Percentiles rank a stretch among this genome's conserved stretches.
These are phyloP conservation scores for Forbesichthys agassizii DNA, from an alignment of 2,113 vertebrate genomes.

Conservation along the genomic window DNA sequence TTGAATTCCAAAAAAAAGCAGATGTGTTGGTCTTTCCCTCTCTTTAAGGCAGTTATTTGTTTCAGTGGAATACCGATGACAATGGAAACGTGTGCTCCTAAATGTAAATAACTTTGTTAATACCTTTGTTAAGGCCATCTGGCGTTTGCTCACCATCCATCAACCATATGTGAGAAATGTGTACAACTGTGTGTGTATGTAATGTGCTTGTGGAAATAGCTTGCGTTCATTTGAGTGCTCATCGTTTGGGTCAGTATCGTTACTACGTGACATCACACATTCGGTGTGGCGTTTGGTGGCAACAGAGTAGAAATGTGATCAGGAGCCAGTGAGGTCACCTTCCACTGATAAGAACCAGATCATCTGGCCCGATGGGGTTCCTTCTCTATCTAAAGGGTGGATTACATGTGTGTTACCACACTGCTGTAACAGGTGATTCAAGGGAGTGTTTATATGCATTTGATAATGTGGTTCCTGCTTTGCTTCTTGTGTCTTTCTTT, in stretches of 20 bases:
- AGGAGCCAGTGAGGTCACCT: slow-evolving; percentile 29
- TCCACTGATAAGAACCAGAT: slow-evolving; percentile 13
- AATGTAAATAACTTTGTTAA: no score
- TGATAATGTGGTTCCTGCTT: not conserved
- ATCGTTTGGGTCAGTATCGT: not conserved
- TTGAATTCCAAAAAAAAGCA: slow-evolving; percentile 43
- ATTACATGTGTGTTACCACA: not conserved
- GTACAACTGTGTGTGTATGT: not conserved
- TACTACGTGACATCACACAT: not conserved
- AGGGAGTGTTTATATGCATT: no score
- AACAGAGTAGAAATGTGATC: slow-evolving; percentile 22
- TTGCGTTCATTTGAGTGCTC: not conserved
- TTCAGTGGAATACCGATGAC: not conserved
- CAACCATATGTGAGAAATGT: no score
- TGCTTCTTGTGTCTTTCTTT: no score
- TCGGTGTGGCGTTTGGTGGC: not conserved
- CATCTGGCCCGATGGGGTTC: slow-evolving; percentile 16
- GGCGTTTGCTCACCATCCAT: no score
- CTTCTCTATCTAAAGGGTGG: not conserved
- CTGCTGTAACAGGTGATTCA: no score
- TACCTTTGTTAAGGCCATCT: no score
- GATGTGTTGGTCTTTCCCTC: slow-evolving; percentile 10
- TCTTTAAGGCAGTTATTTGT: not conserved
- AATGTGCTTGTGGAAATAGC: not conserved
- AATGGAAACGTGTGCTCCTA: no score